Percentiles rank a stretch among this genome's conserved stretches.
Evolutionary conservation across 2,797 vertebrate genomes (phyloP).

Genomic region (Coccyzus lansbergi): DNA sequence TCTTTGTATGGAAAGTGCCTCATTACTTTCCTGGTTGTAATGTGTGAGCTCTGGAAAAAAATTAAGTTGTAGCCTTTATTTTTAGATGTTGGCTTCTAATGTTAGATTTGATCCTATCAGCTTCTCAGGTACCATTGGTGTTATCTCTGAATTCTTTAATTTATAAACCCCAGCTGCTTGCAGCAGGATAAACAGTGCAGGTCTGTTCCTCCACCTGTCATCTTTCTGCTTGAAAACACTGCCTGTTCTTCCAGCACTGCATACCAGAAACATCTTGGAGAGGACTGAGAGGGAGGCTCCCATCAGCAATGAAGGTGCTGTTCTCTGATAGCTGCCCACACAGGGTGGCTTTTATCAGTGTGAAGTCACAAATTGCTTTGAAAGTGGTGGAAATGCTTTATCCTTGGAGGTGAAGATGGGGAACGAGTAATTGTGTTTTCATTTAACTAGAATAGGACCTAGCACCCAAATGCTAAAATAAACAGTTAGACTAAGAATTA

Average conservation of each 20-base stretch:
- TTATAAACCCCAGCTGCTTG: not conserved
- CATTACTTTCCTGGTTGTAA: not conserved
- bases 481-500: not conserved
- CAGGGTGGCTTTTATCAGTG: not conserved
- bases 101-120: not conserved
- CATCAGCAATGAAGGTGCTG: not conserved
- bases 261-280: accelerated
- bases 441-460: not conserved
- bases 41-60: not conserved
- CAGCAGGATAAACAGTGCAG: not conserved
- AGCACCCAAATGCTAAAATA: not conserved
- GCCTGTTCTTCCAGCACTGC: accelerated
- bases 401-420: not conserved
- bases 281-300: accelerated
- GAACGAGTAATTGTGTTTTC: not conserved
- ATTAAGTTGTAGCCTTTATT: not conserved
- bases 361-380: not conserved
- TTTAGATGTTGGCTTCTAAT: not conserved
- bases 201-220: not conserved
- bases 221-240: not conserved
- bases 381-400: not conserved
- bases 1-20: not conserved
- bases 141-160: not conserved
- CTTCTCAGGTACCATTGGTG: not conserved
- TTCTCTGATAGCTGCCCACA: not conserved